Base-by-base conservation (phyloP, 2,797 vertebrate genomes). In the Urosaurus nigricauda region DNA sequence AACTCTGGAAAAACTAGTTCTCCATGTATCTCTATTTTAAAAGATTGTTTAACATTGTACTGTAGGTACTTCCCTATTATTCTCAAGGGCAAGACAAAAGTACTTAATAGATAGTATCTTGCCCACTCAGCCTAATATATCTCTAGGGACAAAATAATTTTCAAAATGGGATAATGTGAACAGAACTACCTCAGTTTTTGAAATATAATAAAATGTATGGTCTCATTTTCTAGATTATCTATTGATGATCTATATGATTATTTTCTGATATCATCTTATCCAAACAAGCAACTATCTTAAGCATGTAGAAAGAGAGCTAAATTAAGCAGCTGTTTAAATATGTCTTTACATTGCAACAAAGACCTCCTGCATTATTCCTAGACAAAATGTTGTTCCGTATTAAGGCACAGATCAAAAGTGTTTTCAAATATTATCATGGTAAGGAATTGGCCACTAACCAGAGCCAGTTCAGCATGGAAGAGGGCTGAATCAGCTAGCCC, bases 391-490 rank as follows among this genome's bases (percentile, higher is more conserved):
- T n/a, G 3, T 56, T 86, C 60, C 85, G 93, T 82, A 51, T 68
- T 83, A 92, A 89, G 70, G 87, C 71, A 77, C 12, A 86, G 71
- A 35, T 53, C 51, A 74, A 21, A 80, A 86, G 84, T 51, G 77
- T 89, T 90, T 89, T 88, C 83, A 95, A 90, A 83, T 85, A 93
- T 82, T 95, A 91, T 87, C 81, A 93, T 83, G 89, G 43, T 93
- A 95, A 95, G 71, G 87, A 78, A 63, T 58, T 79, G 91, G 93
- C 87, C 94, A 98, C 98, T 98, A 97, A 99, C 98, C 98, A 98
- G 97, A 98, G 98, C 98, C 94, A 98, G 97, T 95, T 98, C 98
- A 96, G 98, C 98, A 96, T 95, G 98, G 97, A 98, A 98, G 96
- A 98, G 95, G 96, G 97, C 96, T 96, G 96, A 96, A 97, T 98